Conservation (phyloP, 2,113 vertebrate species). For the Orcinus orca region DNA sequence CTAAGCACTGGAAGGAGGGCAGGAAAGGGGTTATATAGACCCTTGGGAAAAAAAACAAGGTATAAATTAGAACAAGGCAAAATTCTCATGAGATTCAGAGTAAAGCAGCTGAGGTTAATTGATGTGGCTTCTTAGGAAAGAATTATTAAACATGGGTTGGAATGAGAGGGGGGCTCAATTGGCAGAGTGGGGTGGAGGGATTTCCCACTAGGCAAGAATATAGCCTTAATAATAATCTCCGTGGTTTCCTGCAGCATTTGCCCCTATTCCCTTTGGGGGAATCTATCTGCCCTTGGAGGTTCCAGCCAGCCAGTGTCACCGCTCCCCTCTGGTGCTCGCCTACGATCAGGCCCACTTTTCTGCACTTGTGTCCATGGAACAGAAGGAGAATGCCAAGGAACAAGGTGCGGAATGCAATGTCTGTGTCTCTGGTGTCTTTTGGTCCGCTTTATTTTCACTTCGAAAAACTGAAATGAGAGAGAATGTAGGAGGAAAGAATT, state of each 20-base stretch:
- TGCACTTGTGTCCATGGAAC: constrained; percentile 98
- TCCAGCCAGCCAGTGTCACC: constrained; percentile 92
- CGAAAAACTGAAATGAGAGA: not conserved
- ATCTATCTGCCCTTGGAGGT: constrained; percentile 97
- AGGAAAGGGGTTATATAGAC: not conserved
- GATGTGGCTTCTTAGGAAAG: not conserved
- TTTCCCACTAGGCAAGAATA: not conserved
- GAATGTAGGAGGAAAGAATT: not conserved
- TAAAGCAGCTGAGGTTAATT: not conserved
- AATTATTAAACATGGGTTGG: not conserved
- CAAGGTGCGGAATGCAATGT: constrained; percentile 85
- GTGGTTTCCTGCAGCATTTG: constrained; percentile 87
- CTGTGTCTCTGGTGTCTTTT: not conserved
- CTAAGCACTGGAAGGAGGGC: not conserved
- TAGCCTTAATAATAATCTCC: not conserved
- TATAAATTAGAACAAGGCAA: not conserved
- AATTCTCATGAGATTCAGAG: not conserved
- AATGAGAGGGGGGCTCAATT: not conserved
- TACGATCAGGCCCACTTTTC: constrained; percentile 99
- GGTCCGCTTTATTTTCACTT: constrained; percentile 8
- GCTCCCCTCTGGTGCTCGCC: constrained; percentile 93
- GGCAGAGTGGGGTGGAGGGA: not conserved
- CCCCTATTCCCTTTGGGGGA: constrained; percentile 97
- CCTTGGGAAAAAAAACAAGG: not conserved
- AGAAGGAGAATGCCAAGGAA: constrained; percentile 92